Evolutionary conservation across 2,113 vertebrate species (phyloP).

Genomic region (Malurus cyaneus): DNA sequence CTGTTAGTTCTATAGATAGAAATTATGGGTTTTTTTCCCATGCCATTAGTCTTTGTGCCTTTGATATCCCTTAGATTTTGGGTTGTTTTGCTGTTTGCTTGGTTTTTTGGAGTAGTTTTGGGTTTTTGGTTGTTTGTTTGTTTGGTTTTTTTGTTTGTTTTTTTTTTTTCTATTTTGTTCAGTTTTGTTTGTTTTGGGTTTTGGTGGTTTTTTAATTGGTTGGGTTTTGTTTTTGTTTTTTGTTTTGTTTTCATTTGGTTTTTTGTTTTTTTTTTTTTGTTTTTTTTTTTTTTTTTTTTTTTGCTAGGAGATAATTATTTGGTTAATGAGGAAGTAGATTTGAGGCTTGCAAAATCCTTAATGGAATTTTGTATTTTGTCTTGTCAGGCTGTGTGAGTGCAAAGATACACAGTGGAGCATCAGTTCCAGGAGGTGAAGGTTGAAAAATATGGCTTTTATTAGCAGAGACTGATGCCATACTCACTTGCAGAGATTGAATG

Average conservation of each 20-base stretch:
- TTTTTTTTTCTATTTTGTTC: not conserved
- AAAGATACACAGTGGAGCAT: not conserved
- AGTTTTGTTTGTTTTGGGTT: not conserved
- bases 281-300: not conserved
- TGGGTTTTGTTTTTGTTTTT: not conserved
- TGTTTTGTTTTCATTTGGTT: too few relatives aligned
- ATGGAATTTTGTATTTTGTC: not conserved
- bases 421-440: not conserved
- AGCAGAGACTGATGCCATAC: not conserved
- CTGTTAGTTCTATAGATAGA: not conserved
- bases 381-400: not conserved
- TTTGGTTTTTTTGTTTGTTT: too few relatives aligned
- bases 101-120: not conserved
- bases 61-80: not conserved
- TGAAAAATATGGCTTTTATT: not conserved
- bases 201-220: not conserved
- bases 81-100: not conserved
- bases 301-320: not conserved
- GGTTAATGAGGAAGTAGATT: not conserved
- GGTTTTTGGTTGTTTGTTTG: too few relatives aligned
- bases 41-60: not conserved
- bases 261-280: too few relatives aligned
- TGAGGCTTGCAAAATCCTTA: not conserved
- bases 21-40: accelerated
- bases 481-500: not conserved